Evolutionary conservation across 2,797 vertebrate genomes (phyloP), one percentile per base, ranked within the genome.

Genomic region (Leptatherina wallacei): DNA sequence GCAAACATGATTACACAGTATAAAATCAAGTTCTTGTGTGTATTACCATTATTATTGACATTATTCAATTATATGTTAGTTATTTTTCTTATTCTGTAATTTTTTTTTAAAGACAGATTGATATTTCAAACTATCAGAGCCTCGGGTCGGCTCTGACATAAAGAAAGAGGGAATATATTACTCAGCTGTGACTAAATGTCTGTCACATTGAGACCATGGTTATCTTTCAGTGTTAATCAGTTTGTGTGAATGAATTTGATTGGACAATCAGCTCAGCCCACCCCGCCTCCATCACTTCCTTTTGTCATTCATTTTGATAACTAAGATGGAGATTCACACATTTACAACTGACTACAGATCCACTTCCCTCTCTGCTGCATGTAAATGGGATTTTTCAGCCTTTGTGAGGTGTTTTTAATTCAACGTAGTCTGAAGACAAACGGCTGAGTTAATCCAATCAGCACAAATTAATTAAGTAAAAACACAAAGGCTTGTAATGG

Each of bases 391-490:
- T 0, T 4, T 57, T 13, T 14, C 3, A 35, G 8, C 22, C 7
- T 35, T 33, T 27, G 0, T 24, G 44, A 8, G 42, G 18, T 35
- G 22, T 44, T 55, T 27, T 58, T 47, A 33, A 58, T 47, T 58
- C 4, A 35, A 30, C n/a, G 0, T 27, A 20, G 59, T 11, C 52
- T 29, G 54, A 38, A 44, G 59, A 42, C 59, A 18, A 54, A 38
- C 49, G 20, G 29, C 30, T 0, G 54, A 44, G 29, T 64, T 90
- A 88, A 91, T 89, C 85, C 81, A 75, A 73, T 90, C 85, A 22
- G 14, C 61, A 59, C 27, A 77, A 35, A 87, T 85, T 65, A 74
- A 75, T 75, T 77, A 6, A 65, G 58, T 18, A 8, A 13, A 2
- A 69, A 72, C 16, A 72, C 44, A 54, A 57, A 64, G 22, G 16